Percentiles rank a stretch among this genome's conserved stretches.
Conservation (phyloP, 1,140 invertebrate genomes). For the Bicyclus anynana region DNA sequence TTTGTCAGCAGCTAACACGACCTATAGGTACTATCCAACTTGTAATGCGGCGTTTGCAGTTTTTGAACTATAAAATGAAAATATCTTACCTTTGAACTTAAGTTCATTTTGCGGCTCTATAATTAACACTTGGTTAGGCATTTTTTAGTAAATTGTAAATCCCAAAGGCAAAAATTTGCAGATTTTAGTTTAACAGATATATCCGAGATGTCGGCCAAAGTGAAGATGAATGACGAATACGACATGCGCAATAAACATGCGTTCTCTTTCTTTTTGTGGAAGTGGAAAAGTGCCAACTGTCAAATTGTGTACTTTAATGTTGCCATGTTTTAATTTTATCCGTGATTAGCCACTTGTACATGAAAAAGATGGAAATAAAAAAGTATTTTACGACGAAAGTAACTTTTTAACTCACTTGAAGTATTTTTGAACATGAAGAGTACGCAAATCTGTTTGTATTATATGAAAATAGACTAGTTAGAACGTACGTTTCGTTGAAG, state of each 20-base stretch:
- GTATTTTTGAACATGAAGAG: too few species aligned
- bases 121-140: conserved; percentile 80
- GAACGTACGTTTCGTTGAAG: too few species aligned
- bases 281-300: background rate
- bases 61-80: conserved; percentile 38
- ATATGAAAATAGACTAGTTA: too few species aligned
- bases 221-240: conserved; percentile 61
- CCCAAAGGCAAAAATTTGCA: conserved; percentile 58
- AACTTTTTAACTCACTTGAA: too few species aligned
- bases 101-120: conserved; percentile 86
- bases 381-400: too few species aligned
- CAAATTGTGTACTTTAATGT: background rate
- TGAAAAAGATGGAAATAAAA: too few species aligned
- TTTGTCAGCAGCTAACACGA: conserved; percentile 69
- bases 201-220: conserved; percentile 62
- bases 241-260: conserved; percentile 62
- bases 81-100: conserved; percentile 83
- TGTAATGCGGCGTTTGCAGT: conserved; percentile 54
- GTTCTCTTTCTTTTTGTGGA: conserved; percentile 43
- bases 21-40: conserved; percentile 54
- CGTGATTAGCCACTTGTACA: too few species aligned
- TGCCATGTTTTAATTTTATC: too few species aligned
- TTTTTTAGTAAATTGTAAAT: conserved; percentile 66
- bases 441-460: too few species aligned
- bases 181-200: conserved; percentile 50